Conservation (phyloP, 2,888 invertebrate genomes). For the Aphodius granarius region DNA sequence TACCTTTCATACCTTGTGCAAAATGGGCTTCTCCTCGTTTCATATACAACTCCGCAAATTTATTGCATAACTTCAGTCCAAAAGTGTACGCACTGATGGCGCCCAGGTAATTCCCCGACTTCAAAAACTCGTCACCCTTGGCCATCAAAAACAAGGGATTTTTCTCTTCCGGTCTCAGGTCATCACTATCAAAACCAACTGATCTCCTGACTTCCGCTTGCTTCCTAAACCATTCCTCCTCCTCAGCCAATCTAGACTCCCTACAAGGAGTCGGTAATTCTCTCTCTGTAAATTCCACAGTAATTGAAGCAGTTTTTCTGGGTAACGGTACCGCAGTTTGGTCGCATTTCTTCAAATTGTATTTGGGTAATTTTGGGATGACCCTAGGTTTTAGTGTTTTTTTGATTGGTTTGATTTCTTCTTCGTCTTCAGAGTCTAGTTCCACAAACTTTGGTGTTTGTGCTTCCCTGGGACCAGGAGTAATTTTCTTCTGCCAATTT, state of each 20-base stretch:
- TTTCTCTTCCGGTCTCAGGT: slow-evolving; percentile 76
- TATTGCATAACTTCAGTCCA: slow-evolving; percentile 73
- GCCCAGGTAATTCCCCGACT: slow-evolving; percentile 72
- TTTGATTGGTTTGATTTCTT: slow-evolving; percentile 28
- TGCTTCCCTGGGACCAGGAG: slow-evolving; percentile 16
- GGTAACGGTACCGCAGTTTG: slow-evolving; percentile 57
- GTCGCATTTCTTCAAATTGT: slow-evolving; percentile 46
- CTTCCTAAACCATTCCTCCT: slow-evolving; percentile 80
- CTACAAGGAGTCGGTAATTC: slow-evolving; percentile 81
- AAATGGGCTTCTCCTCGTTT: slow-evolving; percentile 82
- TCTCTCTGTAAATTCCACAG: slow-evolving; percentile 73
- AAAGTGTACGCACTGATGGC: slow-evolving; percentile 82
- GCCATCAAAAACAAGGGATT: slow-evolving; percentile 81
- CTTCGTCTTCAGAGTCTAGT: slow-evolving; percentile 30
- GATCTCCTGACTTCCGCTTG: slow-evolving; percentile 72
- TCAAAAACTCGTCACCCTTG: slow-evolving; percentile 80
- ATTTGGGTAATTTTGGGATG: slow-evolving; percentile 39
- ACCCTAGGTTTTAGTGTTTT: not conserved
- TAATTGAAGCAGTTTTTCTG: slow-evolving; percentile 61
- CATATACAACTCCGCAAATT: slow-evolving; percentile 72
- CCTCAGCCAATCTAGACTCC: slow-evolving; percentile 70
- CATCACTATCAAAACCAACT: slow-evolving; percentile 71
- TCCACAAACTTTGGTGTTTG: slow-evolving; percentile 32
- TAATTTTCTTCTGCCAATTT: slow-evolving; percentile 55
- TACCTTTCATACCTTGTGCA: slow-evolving; percentile 52